Evolutionary conservation across 2,113 vertebrate species (phyloP).

Genomic region (Cromileptes altivelis): DNA sequence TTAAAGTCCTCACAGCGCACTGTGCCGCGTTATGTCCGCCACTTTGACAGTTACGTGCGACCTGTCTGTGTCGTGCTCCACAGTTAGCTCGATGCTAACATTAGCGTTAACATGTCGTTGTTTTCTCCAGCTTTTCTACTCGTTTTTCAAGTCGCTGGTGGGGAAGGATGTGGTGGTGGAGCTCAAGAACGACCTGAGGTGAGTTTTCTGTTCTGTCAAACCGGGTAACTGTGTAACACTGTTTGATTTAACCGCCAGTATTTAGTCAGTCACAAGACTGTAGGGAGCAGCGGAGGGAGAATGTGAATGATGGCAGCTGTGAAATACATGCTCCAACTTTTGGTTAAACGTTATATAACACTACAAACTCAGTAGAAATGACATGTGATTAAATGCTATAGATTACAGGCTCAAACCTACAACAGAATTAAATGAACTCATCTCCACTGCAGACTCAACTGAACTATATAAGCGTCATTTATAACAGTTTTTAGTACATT

Average conservation of each 20-base stretch:
- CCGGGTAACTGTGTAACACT: accelerated
- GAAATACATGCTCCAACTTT: no score
- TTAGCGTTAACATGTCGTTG: conserved; percentile 26
- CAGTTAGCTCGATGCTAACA: conserved; percentile 47
- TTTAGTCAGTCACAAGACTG: background rate
- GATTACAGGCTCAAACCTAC: background rate
- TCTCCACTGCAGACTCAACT: no score
- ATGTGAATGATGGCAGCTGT: background rate
- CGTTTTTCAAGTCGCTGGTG: conserved; percentile 95
- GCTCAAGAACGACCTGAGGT: conserved; percentile 95
- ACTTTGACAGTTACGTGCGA: no score
- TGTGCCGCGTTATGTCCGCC: no score
- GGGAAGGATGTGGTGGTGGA: conserved; percentile 96
- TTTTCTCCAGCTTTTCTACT: conserved; percentile 91
- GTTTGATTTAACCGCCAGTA: background rate
- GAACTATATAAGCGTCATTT: no score
- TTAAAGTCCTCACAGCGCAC: accelerated
- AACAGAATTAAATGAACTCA: no score
- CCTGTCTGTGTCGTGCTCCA: background rate
- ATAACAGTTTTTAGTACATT: no score
- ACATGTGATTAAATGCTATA: background rate
- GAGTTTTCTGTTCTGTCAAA: background rate
- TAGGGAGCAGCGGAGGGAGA: background rate
- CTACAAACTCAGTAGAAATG: background rate
- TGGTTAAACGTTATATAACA: background rate